A percentile compares a stretch with the other conserved stretches of the same genome.
Evolutionary conservation across 2,888 invertebrate species (phyloP).

Genomic region (Ligdia adustata): DNA sequence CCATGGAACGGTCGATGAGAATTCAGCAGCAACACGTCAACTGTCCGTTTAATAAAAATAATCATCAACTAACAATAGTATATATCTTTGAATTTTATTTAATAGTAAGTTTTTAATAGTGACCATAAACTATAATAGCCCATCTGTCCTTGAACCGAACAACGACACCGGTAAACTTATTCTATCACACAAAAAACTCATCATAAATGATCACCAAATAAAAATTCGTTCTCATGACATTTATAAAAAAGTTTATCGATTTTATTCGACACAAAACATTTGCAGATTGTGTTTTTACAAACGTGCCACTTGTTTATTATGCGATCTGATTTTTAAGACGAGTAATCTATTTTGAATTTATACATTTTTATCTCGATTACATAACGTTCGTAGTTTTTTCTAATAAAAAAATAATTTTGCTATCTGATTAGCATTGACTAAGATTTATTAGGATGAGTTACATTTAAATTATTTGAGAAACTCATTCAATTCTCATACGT

Average conservation of each 20-base stretch:
- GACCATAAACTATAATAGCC: conserved; percentile 37
- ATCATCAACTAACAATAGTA: neutral
- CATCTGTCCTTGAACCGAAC: conserved; percentile 51
- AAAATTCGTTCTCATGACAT: conserved; percentile 39
- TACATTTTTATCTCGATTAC: conserved; percentile 15
- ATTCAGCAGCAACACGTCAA: neutral
- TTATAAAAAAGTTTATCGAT: conserved; percentile 36
- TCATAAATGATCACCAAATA: conserved; percentile 36
- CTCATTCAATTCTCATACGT: too few species aligned
- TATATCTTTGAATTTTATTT: neutral
- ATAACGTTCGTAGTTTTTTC: neutral
- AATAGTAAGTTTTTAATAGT: conserved; percentile 25
- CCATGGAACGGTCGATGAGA: conserved; percentile 6
- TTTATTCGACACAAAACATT: conserved; percentile 33
- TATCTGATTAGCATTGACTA: too few species aligned
- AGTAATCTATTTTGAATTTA: conserved; percentile 19
- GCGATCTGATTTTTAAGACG: conserved; percentile 24
- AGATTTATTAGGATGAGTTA: too few species aligned
- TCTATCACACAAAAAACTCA: conserved; percentile 39
- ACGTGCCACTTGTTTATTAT: conserved; percentile 33
- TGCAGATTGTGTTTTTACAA: conserved; percentile 36
- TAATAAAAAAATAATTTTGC: too few species aligned
- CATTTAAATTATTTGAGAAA: too few species aligned
- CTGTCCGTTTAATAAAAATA: neutral
- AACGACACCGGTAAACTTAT: conserved; percentile 47